Evolutionary conservation across 2,113 vertebrate genomes (phyloP), one percentile per base, ranked within the genome.

Genomic region (Trinectes maculatus): DNA sequence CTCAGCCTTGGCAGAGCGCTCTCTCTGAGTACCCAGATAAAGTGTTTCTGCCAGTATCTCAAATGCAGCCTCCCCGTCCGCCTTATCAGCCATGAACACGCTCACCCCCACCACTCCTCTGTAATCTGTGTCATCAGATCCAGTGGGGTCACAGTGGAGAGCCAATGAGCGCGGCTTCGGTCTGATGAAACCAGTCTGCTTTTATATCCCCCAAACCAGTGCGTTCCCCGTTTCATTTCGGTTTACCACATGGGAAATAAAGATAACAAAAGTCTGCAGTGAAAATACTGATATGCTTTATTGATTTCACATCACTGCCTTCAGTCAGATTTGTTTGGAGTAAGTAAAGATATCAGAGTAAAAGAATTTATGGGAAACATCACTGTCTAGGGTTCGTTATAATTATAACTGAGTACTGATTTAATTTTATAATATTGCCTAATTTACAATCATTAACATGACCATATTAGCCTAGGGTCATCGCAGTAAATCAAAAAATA

Each of bases 21-120:
- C 46, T 31, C 78, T 66, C 60, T 8, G 33, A 71, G 77, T 63
- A 79, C 62, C 57, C 49, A 81, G 78, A 86, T 87, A 85, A 33
- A 86, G 71, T 84, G 77, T 80, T 74, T 75, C 62, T 79, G 51
- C 72, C 12, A 8, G 70, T 68, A 83, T 87, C 74, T 73, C 58
- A 63, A 70, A 75, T 68, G 37, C 74, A 78, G 57, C 68, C 63
- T 60, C 58, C 63, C 25, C 25, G 4, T 63, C 61, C 22, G 53
- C 70, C 89, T 92, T 92, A 92, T 93, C 91, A 87, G 85, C 65
- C 53, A 6, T 5, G 39, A 85, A 85, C 89, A 92, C 87, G 75
- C 86, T 46, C 79, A 51, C 87, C 74, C 80, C 80, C 76, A 26
- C 85, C 81, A 55, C 59, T 74, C 69, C 72, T 54, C 69, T 10